These are phyloP conservation scores for Xanthia togata DNA, from an alignment of 2,888 invertebrate species.

Conservation along the genomic window DNA sequence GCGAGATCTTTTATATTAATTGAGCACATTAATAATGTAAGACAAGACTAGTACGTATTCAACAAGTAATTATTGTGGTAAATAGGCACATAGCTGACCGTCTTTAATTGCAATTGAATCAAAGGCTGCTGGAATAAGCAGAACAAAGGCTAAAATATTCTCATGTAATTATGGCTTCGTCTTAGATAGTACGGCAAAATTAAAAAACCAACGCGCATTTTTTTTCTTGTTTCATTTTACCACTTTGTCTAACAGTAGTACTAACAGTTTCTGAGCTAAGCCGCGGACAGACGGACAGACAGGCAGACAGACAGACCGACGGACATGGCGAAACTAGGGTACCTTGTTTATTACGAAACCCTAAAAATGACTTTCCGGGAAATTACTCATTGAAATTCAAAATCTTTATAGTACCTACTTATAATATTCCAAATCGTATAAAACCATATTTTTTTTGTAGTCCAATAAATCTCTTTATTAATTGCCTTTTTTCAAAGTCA, in stretches of 20 bases:
- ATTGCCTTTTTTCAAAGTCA: neutral
- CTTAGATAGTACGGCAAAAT: neutral
- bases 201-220: too few relatives aligned
- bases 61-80: constrained; percentile 7
- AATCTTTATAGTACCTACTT: neutral
- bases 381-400: neutral
- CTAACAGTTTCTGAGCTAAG: too few relatives aligned
- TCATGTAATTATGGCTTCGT: neutral
- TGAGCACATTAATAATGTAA: constrained; percentile 33
- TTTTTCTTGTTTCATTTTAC: too few relatives aligned
- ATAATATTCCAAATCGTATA: neutral
- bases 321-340: too few relatives aligned
- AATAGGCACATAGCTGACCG: neutral
- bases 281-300: too few relatives aligned
- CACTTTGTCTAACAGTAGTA: too few relatives aligned
- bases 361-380: too few relatives aligned
- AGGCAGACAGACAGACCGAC: too few relatives aligned
- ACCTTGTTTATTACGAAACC: too few relatives aligned
- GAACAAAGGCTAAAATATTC: too few relatives aligned
- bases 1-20: constrained; percentile 44
- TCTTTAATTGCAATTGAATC: constrained; percentile 4
- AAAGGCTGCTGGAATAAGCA: neutral
- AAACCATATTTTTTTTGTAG: neutral
- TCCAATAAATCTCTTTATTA: neutral
- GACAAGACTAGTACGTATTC: constrained; percentile 10